phyloP scores from a whole-genome alignment of 2,888 invertebrate genomes.

The Papilio gigon region DNA sequence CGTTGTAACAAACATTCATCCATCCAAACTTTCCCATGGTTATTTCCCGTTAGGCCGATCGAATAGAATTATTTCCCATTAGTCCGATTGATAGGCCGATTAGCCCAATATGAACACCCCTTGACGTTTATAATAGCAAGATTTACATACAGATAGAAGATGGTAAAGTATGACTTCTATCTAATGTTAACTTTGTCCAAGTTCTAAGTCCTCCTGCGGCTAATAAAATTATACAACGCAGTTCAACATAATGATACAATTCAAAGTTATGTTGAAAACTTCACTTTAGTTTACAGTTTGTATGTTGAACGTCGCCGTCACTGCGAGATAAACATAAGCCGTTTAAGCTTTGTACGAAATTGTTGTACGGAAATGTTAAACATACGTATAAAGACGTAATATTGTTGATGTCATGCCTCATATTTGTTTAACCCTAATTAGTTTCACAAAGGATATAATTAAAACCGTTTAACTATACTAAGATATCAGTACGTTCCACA shows the following conservation, averaged over 20 bases:
- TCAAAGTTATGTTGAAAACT: constrained; percentile 22
- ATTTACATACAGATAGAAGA: background rate
- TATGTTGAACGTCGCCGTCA: background rate
- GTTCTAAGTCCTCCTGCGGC: background rate
- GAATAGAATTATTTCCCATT: too few relatives aligned
- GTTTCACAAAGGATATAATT: constrained; percentile 11
- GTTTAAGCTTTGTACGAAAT: constrained; percentile 10
- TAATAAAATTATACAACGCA: constrained; percentile 23
- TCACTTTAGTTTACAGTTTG: constrained; percentile 7
- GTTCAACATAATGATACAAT: constrained; percentile 19
- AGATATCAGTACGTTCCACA: too few relatives aligned
- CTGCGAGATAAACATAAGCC: constrained; percentile 14
- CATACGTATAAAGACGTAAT: background rate
- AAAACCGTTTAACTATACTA: background rate
- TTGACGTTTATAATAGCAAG: too few relatives aligned
- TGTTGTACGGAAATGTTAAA: constrained; percentile 6
- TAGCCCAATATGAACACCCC: too few relatives aligned
- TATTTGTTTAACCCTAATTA: constrained; percentile 11
- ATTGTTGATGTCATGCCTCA: background rate
- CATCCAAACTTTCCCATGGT: too few relatives aligned
- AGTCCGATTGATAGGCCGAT: too few relatives aligned
- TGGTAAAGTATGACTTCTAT: background rate
- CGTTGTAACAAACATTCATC: too few relatives aligned
- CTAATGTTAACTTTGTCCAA: background rate
- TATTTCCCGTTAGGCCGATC: too few relatives aligned